phyloP scores from a whole-genome alignment of 2,888 invertebrate genomes.

The Bimastos eiseni region DNA sequence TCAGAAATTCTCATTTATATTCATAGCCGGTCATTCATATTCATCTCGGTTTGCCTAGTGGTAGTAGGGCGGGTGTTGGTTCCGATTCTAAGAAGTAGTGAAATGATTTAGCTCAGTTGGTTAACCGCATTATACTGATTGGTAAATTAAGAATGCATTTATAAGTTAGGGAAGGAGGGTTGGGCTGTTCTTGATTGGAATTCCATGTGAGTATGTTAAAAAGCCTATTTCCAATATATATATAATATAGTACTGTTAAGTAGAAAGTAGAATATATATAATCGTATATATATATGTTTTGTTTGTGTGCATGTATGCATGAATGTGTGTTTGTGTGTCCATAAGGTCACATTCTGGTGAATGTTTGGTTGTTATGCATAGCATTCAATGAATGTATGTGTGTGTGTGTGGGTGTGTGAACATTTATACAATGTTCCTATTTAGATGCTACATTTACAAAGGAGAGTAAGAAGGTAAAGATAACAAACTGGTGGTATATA shows the following conservation, averaged over 20 bases:
- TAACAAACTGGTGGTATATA: neutral
- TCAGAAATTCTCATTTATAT: slow-evolving; percentile 17
- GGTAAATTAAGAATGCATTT: neutral
- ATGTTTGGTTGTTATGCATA: neutral
- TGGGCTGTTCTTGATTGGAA: neutral
- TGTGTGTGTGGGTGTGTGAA: neutral
- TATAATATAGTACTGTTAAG: too few relatives aligned
- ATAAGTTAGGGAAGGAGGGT: neutral
- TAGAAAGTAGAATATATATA: too few relatives aligned
- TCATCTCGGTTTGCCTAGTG: neutral
- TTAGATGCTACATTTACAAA: neutral
- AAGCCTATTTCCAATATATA: too few relatives aligned
- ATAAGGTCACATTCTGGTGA: neutral
- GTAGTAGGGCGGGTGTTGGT: neutral
- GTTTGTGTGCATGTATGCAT: too few relatives aligned
- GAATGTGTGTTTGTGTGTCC: neutral
- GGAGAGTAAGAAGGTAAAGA: neutral
- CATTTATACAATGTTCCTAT: neutral
- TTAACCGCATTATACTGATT: neutral
- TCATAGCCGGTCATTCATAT: slow-evolving; percentile 13
- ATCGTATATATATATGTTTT: neutral
- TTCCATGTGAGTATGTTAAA: neutral
- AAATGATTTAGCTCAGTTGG: neutral
- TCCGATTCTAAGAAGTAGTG: neutral
- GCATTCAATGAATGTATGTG: neutral